Base-by-base conservation (phyloP, 2,888 invertebrate genomes). In the Mamestra brassicae region DNA sequence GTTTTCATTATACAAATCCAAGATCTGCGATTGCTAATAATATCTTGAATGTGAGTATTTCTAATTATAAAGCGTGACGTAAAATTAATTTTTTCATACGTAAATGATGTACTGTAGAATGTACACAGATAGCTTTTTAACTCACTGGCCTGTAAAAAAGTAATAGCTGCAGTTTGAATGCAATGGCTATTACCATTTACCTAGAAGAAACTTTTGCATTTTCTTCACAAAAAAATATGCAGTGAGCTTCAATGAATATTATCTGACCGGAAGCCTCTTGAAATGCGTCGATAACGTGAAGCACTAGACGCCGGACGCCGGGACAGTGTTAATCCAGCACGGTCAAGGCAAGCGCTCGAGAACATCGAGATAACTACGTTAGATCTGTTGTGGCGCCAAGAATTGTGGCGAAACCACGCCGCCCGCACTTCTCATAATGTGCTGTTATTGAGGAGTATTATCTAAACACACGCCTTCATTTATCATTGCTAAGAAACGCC, bases 311-410 rank as follows among this genome's bases (percentile, higher is more conserved):
- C 71, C 63, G 62, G 52, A 73, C 65, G 63, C 62, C 65, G 66
- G 55, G 69, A 87, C 26, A 77, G 57, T 82, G 71, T 85, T 77
- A 70, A 75, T 75, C 71, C 77, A 68, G 50, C 83, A 76, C 71
- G 85, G 75, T 74, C 85, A 87, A 82, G 79, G 82, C 73, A 82
- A 83, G 38, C 77, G 61, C 72, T 70, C 61, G 61, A 82, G 77
- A 67, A 75, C 68, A 76, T 80, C 83, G 67, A 80, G 87, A 85
- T 86, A 79, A 78, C 74, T 74, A 75, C 69, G 73, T 72, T 76
- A 65, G 75, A 61, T 70, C 64, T 74, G 67, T 74, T 68, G 76
- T 63, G 61, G 72, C 67, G 68, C 72, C 69, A 74, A 80, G 73
- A 83, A 71, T 67, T 60, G 68, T 78, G 69, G 66, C 60, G 36